A percentile compares a stretch with the other conserved stretches of the same genome.
These are phyloP conservation scores for Cavia aperea DNA, from an alignment of 2,113 vertebrate genomes.

Conservation along the genomic window DNA sequence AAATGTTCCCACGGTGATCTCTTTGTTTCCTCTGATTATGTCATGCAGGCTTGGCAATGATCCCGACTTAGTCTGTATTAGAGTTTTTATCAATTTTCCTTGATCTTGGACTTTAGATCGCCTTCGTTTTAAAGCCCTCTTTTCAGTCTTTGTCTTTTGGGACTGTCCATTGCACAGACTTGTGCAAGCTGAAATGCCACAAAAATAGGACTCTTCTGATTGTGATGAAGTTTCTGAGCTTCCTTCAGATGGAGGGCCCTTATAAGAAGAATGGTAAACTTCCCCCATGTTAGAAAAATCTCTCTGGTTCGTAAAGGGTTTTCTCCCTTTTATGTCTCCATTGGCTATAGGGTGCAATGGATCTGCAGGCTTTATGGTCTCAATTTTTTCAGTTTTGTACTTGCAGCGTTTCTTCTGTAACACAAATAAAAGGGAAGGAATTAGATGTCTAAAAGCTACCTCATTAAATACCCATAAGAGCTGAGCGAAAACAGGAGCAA, in stretches of 20 bases:
- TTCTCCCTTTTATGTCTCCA: constrained; percentile 82
- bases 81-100: constrained; percentile 81
- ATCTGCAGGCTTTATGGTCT: constrained; percentile 81
- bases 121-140: constrained; percentile 87
- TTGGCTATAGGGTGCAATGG: constrained; percentile 77
- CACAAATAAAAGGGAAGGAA: constrained; percentile 47
- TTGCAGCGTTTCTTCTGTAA: constrained; percentile 94
- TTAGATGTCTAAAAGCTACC: constrained; percentile 10
- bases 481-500: not conserved
- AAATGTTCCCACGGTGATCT: constrained; percentile 88
- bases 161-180: constrained; percentile 86
- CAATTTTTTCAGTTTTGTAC: constrained; percentile 89
- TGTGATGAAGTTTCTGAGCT: constrained; percentile 90
- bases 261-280: constrained; percentile 80
- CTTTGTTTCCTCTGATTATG: constrained; percentile 94
- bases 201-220: constrained; percentile 91
- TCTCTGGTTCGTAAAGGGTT: constrained; percentile 81
- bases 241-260: constrained; percentile 85
- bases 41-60: constrained; percentile 91
- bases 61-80: constrained; percentile 83
- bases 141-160: constrained; percentile 88
- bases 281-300: constrained; percentile 82
- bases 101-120: constrained; percentile 89
- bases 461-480: not conserved
- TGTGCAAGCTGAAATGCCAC: constrained; percentile 83